phyloP scores from a whole-genome alignment of 1,140 invertebrate genomes.

The Aradophagus sp. region DNA sequence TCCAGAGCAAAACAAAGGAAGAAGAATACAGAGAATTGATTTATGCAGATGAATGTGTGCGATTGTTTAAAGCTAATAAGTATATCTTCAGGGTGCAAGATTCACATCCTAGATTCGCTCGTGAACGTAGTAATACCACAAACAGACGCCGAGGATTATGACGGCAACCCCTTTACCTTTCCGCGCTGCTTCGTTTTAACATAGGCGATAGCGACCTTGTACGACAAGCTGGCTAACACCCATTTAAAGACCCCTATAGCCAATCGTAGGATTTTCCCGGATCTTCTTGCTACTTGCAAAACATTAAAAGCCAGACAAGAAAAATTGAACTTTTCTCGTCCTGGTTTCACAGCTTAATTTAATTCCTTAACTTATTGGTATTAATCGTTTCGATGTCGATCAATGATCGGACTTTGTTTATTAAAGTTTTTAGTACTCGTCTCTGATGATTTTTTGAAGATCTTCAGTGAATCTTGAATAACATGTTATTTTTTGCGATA shows the following conservation, averaged over 20 bases:
- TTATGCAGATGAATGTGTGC: slow-evolving; percentile 39
- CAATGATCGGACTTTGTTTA: too few relatives aligned
- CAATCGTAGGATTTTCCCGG: slow-evolving; percentile 59
- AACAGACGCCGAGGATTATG: slow-evolving; percentile 68
- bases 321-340: too few relatives aligned
- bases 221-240: slow-evolving; percentile 61
- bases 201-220: slow-evolving; percentile 37
- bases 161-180: slow-evolving; percentile 62
- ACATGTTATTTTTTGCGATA: too few relatives aligned
- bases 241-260: slow-evolving; percentile 59
- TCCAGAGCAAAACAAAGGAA: slow-evolving; percentile 3
- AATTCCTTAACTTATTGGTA: slow-evolving; percentile 20
- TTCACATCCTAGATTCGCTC: slow-evolving; percentile 60
- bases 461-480: too few relatives aligned
- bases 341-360: slow-evolving; percentile 14
- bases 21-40: too few relatives aligned
- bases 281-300: slow-evolving; percentile 51
- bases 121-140: slow-evolving; percentile 66
- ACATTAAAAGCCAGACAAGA: slow-evolving; percentile 32
- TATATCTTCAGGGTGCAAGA: slow-evolving; percentile 40
- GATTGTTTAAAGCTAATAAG: slow-evolving; percentile 20
- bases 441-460: too few relatives aligned
- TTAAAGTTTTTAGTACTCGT: too few relatives aligned
- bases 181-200: slow-evolving; percentile 48
- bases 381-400: too few relatives aligned